Evolutionary conservation across 2,113 vertebrate species (phyloP), one percentile per base, ranked within the genome.

Genomic region (Dicaeum eximium): DNA sequence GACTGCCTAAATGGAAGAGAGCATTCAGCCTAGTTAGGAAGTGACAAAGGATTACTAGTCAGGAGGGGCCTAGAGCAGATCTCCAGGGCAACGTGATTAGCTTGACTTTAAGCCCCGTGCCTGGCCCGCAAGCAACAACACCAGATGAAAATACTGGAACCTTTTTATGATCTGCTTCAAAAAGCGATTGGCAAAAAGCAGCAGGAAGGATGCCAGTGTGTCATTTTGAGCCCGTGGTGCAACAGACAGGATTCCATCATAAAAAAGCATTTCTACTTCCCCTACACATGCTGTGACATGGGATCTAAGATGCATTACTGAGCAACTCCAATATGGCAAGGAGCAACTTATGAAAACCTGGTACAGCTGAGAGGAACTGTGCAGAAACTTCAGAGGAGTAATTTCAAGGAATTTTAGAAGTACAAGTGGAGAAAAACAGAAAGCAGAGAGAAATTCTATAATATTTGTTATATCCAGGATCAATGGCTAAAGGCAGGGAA

Each of bases 71-170:
- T 35, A 61, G 42, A 92, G 88, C 57, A 96, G 38, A 7, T 37
- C 42, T 79, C 86, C 85, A 95, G 92, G 50, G 80, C 73, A 95
- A 82, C 8, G 70, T 77, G 42, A 92, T 96, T 88, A 94, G 60
- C 58, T 61, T 88, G 70, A 64, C 54, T 64, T 44, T 61, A 93
- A 86, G 35, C 17, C 40, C 74, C 1, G 7, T 11, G 22, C 66
- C 66, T 75, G 75, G 27, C 60, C 65, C 33, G 33, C 75, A 57
- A 78, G 56, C 61, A 89, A 58, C 70, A 93, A 38, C 9, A 74
- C 57, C 65, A 95, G 48, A 93, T 28, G 50, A 95, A 87, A 82
- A 91, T 13, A 74, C 44, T 58, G 31, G 31, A 77, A 83, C 4
- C 37, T 86, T 80, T 74, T 83, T 44, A 90, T 50, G 5, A 30